A percentile compares a stretch with the other conserved stretches of the same genome.
phyloP scores from a whole-genome alignment of 2,113 vertebrate species.

The Prolemur simus region DNA sequence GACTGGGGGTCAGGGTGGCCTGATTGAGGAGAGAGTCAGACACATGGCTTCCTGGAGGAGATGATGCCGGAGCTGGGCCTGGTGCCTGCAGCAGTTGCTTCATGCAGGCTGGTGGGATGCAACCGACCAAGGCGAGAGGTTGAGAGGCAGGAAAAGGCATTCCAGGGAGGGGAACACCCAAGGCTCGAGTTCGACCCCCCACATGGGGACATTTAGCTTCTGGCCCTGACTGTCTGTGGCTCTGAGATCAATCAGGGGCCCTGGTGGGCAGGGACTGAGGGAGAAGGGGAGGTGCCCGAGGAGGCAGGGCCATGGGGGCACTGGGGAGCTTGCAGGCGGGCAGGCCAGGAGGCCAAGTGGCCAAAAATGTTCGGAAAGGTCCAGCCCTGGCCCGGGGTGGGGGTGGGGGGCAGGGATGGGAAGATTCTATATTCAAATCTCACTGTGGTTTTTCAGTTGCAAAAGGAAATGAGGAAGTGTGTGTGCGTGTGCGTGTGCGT shows the following conservation, averaged over 20 bases:
- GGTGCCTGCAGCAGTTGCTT: not conserved
- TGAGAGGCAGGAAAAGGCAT: not conserved
- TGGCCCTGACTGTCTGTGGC: not conserved
- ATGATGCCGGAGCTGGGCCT: not conserved
- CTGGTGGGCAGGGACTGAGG: not conserved
- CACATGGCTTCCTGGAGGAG: not conserved
- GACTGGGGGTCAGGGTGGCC: not conserved
- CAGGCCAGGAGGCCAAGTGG: not conserved
- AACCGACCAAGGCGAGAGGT: not conserved
- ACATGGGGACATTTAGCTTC: not conserved
- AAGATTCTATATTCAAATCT: not conserved
- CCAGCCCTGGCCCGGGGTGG: not conserved
- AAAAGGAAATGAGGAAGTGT: constrained; percentile 77
- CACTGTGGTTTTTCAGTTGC: constrained; percentile 80
- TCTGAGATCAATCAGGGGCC: not conserved
- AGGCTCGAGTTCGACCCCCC: not conserved
- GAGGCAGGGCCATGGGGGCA: fast-evolving
- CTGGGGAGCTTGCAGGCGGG: fast-evolving
- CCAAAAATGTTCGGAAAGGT: not conserved
- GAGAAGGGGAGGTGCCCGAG: not conserved
- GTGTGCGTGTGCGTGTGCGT: fast-evolving
- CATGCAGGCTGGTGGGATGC: too few species aligned
- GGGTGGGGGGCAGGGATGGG: not conserved
- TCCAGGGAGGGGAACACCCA: not conserved
- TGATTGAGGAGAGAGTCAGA: not conserved